phyloP scores from a whole-genome alignment of 2,797 vertebrate species.

The Falco cherrug region DNA sequence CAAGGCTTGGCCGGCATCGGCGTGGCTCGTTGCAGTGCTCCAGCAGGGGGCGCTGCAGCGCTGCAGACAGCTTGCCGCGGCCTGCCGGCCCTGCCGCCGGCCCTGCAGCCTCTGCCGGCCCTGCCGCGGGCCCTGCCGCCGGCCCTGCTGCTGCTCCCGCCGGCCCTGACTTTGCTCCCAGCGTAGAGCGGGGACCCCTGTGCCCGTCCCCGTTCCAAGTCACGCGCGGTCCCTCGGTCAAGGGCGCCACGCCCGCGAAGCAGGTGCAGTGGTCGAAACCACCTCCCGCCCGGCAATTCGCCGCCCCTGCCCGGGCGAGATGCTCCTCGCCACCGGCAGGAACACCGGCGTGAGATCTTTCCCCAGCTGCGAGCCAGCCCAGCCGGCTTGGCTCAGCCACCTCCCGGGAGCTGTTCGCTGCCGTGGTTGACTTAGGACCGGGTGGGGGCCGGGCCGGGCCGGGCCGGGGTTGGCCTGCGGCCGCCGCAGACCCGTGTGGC shows the following conservation, averaged over 20 bases:
- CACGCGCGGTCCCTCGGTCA: rapidly evolving
- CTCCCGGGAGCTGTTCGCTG: neutral
- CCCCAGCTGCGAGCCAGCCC: too few species aligned
- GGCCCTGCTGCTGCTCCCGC: neutral
- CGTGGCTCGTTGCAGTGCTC: rapidly evolving
- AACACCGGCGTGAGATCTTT: rapidly evolving
- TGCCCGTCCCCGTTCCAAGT: rapidly evolving
- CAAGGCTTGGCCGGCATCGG: rapidly evolving
- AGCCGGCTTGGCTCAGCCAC: rapidly evolving
- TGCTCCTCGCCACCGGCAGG: neutral
- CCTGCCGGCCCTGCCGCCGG: too few species aligned
- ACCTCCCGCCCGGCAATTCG: rapidly evolving
- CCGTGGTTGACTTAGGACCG: rapidly evolving
- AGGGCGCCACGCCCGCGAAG: rapidly evolving
- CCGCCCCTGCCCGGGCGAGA: too few species aligned
- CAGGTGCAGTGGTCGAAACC: rapidly evolving
- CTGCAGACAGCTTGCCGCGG: rapidly evolving
- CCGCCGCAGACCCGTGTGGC: rapidly evolving
- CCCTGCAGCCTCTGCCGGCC: too few species aligned
- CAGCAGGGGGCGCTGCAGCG: rapidly evolving
- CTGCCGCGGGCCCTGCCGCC: too few species aligned
- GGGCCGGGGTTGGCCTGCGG: neutral
- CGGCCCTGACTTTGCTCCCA: rapidly evolving
- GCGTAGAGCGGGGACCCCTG: rapidly evolving
- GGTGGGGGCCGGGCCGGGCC: too few species aligned